Evolutionary conservation across 2,113 vertebrate species (phyloP).

Genomic region (Rhinichthys klamathensis): DNA sequence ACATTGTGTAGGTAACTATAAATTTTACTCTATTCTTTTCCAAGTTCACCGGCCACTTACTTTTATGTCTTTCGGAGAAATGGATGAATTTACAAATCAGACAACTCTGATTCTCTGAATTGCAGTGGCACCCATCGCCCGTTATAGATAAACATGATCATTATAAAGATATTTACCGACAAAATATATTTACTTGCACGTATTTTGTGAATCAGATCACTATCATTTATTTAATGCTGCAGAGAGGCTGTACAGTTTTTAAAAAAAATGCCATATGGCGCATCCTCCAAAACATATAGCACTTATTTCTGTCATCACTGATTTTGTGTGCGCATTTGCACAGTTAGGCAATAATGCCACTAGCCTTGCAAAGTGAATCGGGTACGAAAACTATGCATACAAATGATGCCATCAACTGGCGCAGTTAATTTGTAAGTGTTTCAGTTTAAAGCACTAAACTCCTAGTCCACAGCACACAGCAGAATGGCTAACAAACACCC

Average conservation of each 20-base stretch:
- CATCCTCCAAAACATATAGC: not conserved
- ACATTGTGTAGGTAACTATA: not conserved
- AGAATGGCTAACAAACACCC: constrained; percentile 10
- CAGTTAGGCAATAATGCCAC: not conserved
- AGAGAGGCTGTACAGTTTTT: not conserved
- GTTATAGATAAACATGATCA: not conserved
- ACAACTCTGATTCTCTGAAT: not conserved
- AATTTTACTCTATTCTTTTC: not conserved
- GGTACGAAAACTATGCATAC: not conserved
- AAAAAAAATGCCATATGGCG: not conserved
- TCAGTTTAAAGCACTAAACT: constrained; percentile 20
- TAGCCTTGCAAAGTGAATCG: not conserved
- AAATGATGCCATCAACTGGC: not conserved
- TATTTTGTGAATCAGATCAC: not conserved
- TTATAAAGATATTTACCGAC: not conserved
- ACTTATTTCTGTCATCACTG: not conserved
- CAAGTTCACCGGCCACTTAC: not conserved
- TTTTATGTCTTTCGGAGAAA: not conserved
- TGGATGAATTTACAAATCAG: not conserved
- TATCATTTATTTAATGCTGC: not conserved
- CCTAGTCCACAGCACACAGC: constrained; percentile 2
- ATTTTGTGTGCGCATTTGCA: not conserved
- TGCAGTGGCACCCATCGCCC: not conserved
- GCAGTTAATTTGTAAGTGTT: not conserved
- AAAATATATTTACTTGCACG: too few relatives aligned